Conservation (phyloP, 2,797 vertebrate species). For the Gephyroberyx darwinii region DNA sequence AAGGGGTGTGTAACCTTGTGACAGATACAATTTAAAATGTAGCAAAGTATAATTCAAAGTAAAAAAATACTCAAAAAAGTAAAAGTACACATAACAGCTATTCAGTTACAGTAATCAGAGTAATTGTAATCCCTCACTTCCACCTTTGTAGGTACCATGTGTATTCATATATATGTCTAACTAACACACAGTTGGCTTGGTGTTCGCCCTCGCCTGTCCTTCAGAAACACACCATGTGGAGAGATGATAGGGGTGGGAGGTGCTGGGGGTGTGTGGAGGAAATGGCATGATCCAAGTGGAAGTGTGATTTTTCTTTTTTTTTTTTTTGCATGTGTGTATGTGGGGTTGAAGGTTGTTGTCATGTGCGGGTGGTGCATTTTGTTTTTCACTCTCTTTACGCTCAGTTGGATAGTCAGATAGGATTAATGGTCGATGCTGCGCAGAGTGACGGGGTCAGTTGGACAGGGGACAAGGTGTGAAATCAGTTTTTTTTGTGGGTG, state of each 20-base stretch:
- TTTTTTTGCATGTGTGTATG: conserved; percentile 12
- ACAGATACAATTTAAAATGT: too few species aligned
- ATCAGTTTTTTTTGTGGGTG: conserved; percentile 37
- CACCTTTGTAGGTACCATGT: too few species aligned
- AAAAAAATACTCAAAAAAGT: too few species aligned
- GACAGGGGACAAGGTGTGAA: conserved; percentile 61
- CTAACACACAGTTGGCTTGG: conserved; percentile 6
- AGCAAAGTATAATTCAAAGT: too few species aligned
- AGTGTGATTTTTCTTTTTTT: conserved; percentile 16
- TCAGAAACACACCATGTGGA: conserved; percentile 34
- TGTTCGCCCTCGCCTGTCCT: conserved; percentile 39
- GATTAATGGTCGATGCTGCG: conserved; percentile 53
- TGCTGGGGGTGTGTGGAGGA: conserved; percentile 6
- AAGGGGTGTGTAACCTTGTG: too few species aligned
- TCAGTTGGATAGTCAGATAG: conserved; percentile 67
- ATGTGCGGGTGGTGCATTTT: conserved; percentile 45
- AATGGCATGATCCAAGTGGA: conserved; percentile 24
- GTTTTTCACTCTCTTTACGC: conserved; percentile 57
- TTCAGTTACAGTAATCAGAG: too few species aligned
- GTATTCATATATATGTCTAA: too few species aligned
- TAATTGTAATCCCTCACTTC: too few species aligned
- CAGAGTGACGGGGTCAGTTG: conserved; percentile 56
- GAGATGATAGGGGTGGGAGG: conserved; percentile 39
- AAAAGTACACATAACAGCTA: too few species aligned
- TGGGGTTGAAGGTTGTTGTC: conserved; percentile 13